Evolutionary conservation across 2,888 invertebrate genomes (phyloP), one percentile per base, ranked within the genome.

Genomic region (Catocala fraxini): DNA sequence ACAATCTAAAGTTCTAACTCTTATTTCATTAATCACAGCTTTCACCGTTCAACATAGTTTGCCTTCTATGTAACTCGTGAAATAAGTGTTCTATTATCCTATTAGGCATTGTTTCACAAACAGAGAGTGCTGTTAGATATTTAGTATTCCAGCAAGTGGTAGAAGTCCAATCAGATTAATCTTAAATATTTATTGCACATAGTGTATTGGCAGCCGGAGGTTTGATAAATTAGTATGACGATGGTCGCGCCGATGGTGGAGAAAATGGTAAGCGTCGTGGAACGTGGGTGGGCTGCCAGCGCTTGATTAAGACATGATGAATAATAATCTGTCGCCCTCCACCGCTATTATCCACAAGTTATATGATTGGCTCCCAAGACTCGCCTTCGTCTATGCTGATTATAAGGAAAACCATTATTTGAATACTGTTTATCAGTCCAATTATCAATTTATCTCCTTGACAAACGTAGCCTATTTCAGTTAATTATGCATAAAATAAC

Each of bases 141-240:
- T n/a, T 92, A 90, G 92, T 92, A 93, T 92, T 92, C 93, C 85
- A 91, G 88, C 89, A 82, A 88, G 87, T 84, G 73, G 77, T 80
- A 77, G 80, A 81, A 77, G 61, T 82, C 85, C 88, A 89, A 93
- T 93, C 94, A 89, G 93, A 93, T 93, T 91, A 91, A 92, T 92
- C 91, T 92, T 91, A 93, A 93, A 93, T 94, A 94, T 93, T 94
- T 93, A 94, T 93, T 94, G 91, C 91, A 87, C 91, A 93, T 86
- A 88, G 88, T 85, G 85, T 82, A 87, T 88, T 89, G 89, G 90
- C 85, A 90, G 86, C 85, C 85, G 84, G 85, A 86, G 87, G 78
- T 87, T 81, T 75, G 84, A 73, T 87, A 88, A 93, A 94, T 94
- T 94, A 92, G 94, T 93, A 93, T 94, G 89, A 91, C 83, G 90